Conservation (phyloP, 2,797 vertebrate species). For the Coregonus suidteri region DNA sequence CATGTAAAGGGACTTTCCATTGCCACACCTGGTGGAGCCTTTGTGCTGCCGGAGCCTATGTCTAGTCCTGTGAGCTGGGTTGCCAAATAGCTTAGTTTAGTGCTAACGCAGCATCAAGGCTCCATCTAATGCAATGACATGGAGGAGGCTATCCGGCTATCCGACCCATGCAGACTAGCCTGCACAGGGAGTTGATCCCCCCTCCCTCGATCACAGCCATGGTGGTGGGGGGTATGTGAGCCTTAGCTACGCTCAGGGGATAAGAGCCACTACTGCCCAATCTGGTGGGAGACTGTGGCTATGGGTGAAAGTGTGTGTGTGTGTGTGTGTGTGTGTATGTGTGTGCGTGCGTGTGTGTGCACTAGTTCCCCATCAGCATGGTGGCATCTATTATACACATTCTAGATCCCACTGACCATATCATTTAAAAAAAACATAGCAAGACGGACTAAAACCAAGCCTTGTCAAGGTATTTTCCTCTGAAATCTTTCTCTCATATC, state of each 20-base stretch:
- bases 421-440: no score
- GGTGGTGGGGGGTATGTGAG: slow-evolving; percentile 27
- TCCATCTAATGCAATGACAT: slow-evolving; percentile 76
- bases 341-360: no score
- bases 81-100: slow-evolving; percentile 68
- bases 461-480: not conserved
- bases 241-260: no score
- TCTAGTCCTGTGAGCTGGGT: slow-evolving; percentile 31
- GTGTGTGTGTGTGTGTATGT: no score
- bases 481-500: not conserved
- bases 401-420: no score
- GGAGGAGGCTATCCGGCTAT: no score
- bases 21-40: not conserved
- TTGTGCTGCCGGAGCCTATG: not conserved
- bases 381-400: no score
- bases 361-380: no score
- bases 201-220: slow-evolving; percentile 8
- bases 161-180: slow-evolving; percentile 35
- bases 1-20: slow-evolving; percentile 34
- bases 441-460: no score
- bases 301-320: not conserved
- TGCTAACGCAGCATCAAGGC: slow-evolving; percentile 70
- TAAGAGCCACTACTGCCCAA: no score
- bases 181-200: slow-evolving; percentile 6
- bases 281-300: not conserved